Percentiles rank a stretch among this genome's conserved stretches.
Conservation (phyloP, 1,140 invertebrate genomes). For the Brachionus calyciflorus region DNA sequence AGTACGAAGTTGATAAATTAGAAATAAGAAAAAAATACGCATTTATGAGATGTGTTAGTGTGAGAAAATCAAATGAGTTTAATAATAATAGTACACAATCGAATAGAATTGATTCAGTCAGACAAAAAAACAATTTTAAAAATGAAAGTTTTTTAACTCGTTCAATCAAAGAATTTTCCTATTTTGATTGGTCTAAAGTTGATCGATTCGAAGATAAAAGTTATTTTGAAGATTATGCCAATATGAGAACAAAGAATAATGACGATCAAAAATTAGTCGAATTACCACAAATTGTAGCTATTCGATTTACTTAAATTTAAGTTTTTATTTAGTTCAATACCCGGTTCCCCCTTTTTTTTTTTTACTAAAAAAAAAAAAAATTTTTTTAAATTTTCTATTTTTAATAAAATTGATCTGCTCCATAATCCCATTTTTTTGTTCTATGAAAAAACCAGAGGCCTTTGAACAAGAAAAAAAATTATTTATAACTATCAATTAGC, state of each 20-base stretch:
- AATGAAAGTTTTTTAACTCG: not conserved
- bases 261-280: not conserved
- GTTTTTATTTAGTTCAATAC: not conserved
- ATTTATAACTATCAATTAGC: too few relatives aligned
- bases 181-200: conserved; percentile 42
- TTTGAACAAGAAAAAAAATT: too few relatives aligned
- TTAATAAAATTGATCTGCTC: too few relatives aligned
- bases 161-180: conserved; percentile 42
- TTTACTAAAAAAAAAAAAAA: not conserved
- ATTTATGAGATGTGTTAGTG: conserved; percentile 3
- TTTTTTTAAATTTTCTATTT: not conserved
- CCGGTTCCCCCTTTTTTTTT: conserved; percentile 1
- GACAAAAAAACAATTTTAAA: too few relatives aligned
- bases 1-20: not conserved
- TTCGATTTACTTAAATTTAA: conserved; percentile 17
- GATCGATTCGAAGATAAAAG: not conserved
- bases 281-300: conserved; percentile 39
- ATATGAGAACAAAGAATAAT: not conserved
- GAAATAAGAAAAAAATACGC: not conserved
- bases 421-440: too few relatives aligned
- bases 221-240: not conserved
- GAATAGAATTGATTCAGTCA: not conserved
- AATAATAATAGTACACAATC: not conserved
- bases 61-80: not conserved
- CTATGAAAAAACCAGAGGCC: too few relatives aligned